phyloP scores from a whole-genome alignment of 2,113 vertebrate genomes.

The Albula goreensis region DNA sequence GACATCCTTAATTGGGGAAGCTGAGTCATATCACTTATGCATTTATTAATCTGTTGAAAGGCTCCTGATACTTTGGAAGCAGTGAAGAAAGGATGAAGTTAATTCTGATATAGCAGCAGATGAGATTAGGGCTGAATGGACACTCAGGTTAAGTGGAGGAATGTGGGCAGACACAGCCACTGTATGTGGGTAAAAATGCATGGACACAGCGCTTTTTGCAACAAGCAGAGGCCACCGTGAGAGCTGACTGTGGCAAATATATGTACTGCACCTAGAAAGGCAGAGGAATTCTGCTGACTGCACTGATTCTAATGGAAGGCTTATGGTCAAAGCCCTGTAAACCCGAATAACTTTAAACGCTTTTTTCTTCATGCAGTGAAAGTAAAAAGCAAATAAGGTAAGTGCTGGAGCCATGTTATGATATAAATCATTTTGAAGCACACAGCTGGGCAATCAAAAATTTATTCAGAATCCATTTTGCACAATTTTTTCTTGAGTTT shows the following conservation, averaged over 20 bases:
- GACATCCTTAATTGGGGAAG: not conserved
- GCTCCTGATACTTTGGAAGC: not conserved
- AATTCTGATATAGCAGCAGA: not conserved
- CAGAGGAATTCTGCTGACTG: constrained; percentile 5
- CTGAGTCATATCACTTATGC: not conserved
- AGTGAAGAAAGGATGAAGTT: not conserved
- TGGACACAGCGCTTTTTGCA: constrained; percentile 7
- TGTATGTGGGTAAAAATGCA: not conserved
- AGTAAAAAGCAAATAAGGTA: constrained; percentile 3
- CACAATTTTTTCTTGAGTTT: no score
- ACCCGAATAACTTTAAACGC: constrained; percentile 13
- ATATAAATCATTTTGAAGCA: not conserved
- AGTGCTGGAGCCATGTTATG: not conserved
- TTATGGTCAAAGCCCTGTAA: not conserved
- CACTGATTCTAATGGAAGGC: not conserved
- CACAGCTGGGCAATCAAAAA: not conserved
- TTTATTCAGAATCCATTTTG: not conserved
- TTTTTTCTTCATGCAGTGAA: constrained; percentile 2
- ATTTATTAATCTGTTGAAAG: not conserved
- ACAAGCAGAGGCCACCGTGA: not conserved
- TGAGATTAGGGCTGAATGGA: not conserved
- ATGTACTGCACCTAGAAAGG: not conserved
- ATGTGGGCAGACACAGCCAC: not conserved
- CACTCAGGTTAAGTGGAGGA: constrained; percentile 3
- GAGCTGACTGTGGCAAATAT: constrained; percentile 17